Conservation (phyloP, 2,888 invertebrate species). For the Graphium colonna region DNA sequence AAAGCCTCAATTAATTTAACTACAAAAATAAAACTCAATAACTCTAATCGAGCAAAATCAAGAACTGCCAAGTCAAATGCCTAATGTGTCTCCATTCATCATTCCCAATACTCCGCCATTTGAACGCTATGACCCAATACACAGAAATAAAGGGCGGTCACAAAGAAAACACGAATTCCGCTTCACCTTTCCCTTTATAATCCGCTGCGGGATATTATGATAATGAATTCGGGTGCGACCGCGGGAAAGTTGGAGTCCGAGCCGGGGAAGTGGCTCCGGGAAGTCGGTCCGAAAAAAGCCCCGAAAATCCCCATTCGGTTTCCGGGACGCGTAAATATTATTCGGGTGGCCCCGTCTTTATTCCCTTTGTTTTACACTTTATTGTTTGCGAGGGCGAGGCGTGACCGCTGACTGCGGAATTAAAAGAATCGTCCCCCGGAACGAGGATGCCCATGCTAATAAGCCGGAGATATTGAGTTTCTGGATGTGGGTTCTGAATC, state of each 20-base stretch:
- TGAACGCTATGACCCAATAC: background rate
- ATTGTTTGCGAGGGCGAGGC: conserved; percentile 54
- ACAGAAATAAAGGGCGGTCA: background rate
- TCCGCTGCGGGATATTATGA: conserved; percentile 52
- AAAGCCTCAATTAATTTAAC: too few relatives aligned
- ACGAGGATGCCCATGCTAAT: conserved; percentile 45
- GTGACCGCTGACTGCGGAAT: conserved; percentile 34
- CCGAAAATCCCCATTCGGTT: conserved; percentile 62
- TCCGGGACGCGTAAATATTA: conserved; percentile 72
- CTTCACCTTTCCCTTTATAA: conserved; percentile 49
- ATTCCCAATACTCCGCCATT: background rate
- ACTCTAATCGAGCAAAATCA: too few relatives aligned
- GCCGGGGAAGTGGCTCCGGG: conserved; percentile 56
- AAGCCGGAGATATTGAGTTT: conserved; percentile 53
- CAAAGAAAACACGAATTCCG: conserved; percentile 31
- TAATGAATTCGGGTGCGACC: conserved; percentile 61
- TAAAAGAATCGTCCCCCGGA: conserved; percentile 32
- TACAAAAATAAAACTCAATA: too few relatives aligned
- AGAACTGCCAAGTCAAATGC: too few relatives aligned
- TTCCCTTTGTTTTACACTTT: conserved; percentile 69
- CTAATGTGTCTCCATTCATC: too few relatives aligned
- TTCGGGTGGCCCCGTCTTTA: conserved; percentile 61
- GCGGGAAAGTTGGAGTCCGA: conserved; percentile 62
- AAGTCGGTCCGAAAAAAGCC: conserved; percentile 45
- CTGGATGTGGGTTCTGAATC: background rate